Percentiles rank a stretch among this genome's conserved stretches.
Conservation (phyloP, 2,888 invertebrate genomes). For the Oegoconia quadripuncta region DNA sequence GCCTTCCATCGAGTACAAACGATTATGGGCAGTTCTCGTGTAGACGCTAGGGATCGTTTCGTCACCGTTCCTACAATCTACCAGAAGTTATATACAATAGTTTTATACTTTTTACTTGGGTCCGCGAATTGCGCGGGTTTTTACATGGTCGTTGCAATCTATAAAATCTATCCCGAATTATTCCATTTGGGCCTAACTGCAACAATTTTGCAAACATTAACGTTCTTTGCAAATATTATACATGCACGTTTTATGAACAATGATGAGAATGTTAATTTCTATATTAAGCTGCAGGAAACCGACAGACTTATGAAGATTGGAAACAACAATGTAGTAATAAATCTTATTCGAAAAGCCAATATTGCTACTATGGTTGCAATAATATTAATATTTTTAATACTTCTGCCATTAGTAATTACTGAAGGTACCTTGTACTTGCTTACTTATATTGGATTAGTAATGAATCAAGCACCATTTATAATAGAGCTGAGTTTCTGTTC, state of each 20-base stretch:
- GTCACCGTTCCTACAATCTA: too few species aligned
- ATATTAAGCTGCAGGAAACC: constrained; percentile 47
- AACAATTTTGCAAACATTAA: constrained; percentile 21
- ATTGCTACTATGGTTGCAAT: not conserved
- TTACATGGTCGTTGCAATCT: too few species aligned
- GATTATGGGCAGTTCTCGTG: too few species aligned
- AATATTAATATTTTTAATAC: constrained; percentile 11
- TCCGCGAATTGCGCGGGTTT: too few species aligned
- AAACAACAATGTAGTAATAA: constrained; percentile 16
- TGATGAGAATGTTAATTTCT: constrained; percentile 38
- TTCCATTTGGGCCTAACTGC: constrained; percentile 5
- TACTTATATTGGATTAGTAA: not conserved
- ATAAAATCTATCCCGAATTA: too few species aligned
- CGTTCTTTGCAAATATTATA: constrained; percentile 31
- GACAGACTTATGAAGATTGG: constrained; percentile 47
- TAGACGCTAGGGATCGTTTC: too few species aligned
- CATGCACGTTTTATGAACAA: constrained; percentile 46
- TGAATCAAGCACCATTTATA: not conserved
- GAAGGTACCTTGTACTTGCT: constrained; percentile 1
- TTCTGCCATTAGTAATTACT: constrained; percentile 13
- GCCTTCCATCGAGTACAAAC: too few species aligned
- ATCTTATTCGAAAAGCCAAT: not conserved
- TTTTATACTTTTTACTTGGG: too few species aligned
- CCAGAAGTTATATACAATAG: too few species aligned
- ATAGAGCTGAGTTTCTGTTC: constrained; percentile 1